phyloP scores from a whole-genome alignment of 1,140 invertebrate species.

The Harpegnathos saltator region DNA sequence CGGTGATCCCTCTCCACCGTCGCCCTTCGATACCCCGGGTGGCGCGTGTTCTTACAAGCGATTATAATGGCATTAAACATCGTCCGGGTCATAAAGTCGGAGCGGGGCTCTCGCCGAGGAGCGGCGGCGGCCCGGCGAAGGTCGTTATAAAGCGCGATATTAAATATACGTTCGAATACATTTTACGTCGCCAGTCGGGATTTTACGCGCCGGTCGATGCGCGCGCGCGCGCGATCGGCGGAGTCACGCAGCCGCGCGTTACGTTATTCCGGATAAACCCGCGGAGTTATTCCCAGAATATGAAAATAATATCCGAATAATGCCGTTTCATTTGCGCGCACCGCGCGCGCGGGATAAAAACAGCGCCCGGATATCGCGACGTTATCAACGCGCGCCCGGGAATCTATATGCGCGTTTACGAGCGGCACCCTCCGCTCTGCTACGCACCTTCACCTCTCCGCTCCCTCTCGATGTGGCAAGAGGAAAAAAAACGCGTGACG shows the following conservation, averaged over 20 bases:
- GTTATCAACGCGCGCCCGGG: conserved; percentile 33
- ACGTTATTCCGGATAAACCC: conserved; percentile 38
- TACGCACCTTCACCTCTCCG: too few species aligned
- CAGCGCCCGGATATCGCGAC: conserved; percentile 32
- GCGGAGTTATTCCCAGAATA: conserved; percentile 43
- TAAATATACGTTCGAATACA: conserved; percentile 18
- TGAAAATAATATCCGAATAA: conserved; percentile 53
- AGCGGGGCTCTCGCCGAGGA: neutral
- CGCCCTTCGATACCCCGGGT: too few species aligned
- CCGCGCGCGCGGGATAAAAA: conserved; percentile 30
- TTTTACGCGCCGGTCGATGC: neutral
- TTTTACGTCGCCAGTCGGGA: neutral
- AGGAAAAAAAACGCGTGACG: conserved; percentile 50
- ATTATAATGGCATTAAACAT: conserved; percentile 26
- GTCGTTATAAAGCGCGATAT: neutral
- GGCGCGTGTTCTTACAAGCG: neutral
- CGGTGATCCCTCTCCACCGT: too few species aligned
- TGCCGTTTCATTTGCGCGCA: conserved; percentile 54
- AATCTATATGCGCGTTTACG: conserved; percentile 41
- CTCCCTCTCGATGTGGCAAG: neutral
- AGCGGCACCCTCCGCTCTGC: neutral
- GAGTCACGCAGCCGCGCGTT: neutral
- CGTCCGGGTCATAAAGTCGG: neutral
- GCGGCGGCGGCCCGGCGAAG: neutral
- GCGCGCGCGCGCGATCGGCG: neutral